A percentile compares a stretch with the other conserved stretches of the same genome.
phyloP scores from a whole-genome alignment of 2,888 invertebrate genomes.

The Tribolium freemani region DNA sequence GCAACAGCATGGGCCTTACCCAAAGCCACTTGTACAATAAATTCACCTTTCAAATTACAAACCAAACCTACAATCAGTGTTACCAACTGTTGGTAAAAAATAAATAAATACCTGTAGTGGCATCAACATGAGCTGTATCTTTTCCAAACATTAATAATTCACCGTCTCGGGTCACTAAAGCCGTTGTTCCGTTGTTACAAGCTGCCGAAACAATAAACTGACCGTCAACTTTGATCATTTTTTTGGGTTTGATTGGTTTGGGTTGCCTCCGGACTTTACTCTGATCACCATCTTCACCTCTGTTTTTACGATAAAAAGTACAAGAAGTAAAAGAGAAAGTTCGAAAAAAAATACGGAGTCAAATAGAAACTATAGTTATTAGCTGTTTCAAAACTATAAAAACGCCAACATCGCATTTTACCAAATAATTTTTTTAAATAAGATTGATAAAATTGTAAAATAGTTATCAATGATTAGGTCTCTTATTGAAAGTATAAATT shows the following conservation, averaged over 20 bases:
- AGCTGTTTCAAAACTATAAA: no score
- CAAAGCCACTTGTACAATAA: constrained; percentile 78
- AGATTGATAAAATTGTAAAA: no score
- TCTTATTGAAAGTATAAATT: no score
- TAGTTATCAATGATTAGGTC: no score
- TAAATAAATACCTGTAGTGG: constrained; percentile 69
- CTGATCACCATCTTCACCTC: constrained; percentile 95
- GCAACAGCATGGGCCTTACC: constrained; percentile 98
- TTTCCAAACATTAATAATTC: constrained; percentile 95
- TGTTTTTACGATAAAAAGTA: constrained; percentile 46
- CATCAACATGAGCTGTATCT: constrained; percentile 89
- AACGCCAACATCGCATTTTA: no score
- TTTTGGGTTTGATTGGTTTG: constrained; percentile 93
- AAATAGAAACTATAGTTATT: no score
- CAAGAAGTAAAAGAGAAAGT: no score
- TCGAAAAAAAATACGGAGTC: no score
- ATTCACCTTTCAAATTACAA: constrained; percentile 64
- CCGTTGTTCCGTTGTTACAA: constrained; percentile 95
- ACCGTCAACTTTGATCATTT: constrained; percentile 90
- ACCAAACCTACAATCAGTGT: constrained; percentile 57
- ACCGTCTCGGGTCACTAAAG: constrained; percentile 91
- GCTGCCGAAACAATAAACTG: constrained; percentile 87
- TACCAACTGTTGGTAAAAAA: background rate
- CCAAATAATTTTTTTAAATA: no score
- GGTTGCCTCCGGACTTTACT: constrained; percentile 83